These are phyloP conservation scores for Etheostoma spectabile DNA, from an alignment of 2,113 vertebrate genomes.

Conservation along the genomic window DNA sequence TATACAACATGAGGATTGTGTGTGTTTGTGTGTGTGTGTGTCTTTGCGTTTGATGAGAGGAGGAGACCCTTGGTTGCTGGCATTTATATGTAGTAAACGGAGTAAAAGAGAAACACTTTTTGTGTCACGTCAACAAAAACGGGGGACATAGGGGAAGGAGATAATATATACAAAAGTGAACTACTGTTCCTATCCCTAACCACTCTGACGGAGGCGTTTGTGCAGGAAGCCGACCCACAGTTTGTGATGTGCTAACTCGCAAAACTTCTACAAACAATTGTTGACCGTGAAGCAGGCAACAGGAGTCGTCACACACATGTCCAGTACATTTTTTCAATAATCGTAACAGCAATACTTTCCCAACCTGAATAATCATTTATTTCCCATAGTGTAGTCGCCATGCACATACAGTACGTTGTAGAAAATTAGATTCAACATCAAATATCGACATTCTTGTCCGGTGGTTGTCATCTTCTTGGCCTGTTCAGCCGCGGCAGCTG, in stretches of 20 bases:
- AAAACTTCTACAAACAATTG: too few relatives aligned
- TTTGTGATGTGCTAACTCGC: neutral
- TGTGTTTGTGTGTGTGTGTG: neutral
- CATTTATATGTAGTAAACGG: too few relatives aligned
- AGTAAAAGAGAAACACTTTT: too few relatives aligned
- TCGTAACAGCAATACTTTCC: neutral
- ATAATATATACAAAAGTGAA: neutral
- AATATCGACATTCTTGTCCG: neutral
- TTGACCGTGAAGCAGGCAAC: neutral
- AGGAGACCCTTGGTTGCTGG: too few relatives aligned
- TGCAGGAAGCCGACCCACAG: neutral
- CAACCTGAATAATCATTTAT: neutral
- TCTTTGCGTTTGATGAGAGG: neutral
- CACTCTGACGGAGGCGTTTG: neutral
- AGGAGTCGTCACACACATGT: neutral
- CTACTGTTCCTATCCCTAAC: neutral
- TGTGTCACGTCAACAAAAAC: too few relatives aligned
- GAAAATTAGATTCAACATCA: neutral
- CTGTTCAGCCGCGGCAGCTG: neutral
- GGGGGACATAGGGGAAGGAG: too few relatives aligned
- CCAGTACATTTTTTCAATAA: neutral
- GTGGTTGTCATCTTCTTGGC: neutral
- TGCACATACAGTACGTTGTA: neutral
- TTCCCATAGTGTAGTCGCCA: neutral
- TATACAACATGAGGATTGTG: constrained; percentile 2